Base-by-base conservation (phyloP, 1,140 invertebrate genomes). In the Hylaeus anthracinus region DNA sequence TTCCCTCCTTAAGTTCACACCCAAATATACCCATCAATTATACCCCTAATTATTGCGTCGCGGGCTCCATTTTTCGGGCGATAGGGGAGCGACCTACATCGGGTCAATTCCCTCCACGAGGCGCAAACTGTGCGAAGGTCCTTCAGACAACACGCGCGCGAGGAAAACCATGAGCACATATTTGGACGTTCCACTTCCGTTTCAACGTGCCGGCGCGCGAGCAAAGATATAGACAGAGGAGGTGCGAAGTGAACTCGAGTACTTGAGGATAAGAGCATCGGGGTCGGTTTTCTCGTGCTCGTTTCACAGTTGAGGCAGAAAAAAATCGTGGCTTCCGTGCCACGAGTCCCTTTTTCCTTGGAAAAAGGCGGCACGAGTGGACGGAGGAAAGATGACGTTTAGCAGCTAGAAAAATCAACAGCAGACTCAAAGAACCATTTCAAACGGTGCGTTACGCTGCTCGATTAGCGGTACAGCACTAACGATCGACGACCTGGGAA, bases 391-490 rank as follows among this genome's bases (percentile, higher is more conserved):
- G 43, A 55, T 76, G 76, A 72, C 83, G 82, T 88, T 88, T 88
- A 88, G 80, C 86, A 75, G 77, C 77, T 74, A 79, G 87, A 81
- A 89, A 88, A 89, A 89, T 89, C 88, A 89, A 89, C 88, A 88
- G 74, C 74, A 75, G 75, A 12, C 80, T 89, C 86, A 90, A 90
- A 91, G 90, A 86, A 86, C 67, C 86, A 89, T 89, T 88, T 90
- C 89, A 91, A 89, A 88, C 82, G 86, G 81, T 84, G 85, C 85
- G 88, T 88, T 88, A 86, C 88, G 87, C 81, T 79, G 85, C 83
- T 86, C 91, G 90, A 92, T 92, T 92, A 91, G 90, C 89, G 86
- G 67, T 26, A 79, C 73, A 61, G 84, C 85, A 88, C 90, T 92
- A 91, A 92, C 88, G 88, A 90, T 91, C 85, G 69, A 86, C 79